These are phyloP conservation scores for Oophaga pumilio DNA, from an alignment of 2,113 vertebrate genomes.

Conservation along the genomic window DNA sequence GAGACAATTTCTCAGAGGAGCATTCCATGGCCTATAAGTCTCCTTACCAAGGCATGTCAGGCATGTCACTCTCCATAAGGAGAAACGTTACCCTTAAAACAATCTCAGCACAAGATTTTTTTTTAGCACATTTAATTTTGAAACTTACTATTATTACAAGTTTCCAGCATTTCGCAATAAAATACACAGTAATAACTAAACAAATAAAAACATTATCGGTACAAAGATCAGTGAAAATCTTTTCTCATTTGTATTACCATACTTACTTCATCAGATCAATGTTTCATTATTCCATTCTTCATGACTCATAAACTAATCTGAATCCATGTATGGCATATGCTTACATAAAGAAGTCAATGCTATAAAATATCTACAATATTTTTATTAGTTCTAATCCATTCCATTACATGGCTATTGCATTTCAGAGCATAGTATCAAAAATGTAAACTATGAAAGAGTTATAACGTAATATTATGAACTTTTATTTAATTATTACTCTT, in stretches of 20 bases:
- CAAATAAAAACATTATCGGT: too few species aligned
- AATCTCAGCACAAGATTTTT: too few species aligned
- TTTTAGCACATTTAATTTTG: too few species aligned
- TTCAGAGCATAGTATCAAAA: background rate
- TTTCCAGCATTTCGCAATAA: too few species aligned
- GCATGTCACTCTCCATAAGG: too few species aligned
- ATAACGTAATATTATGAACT: background rate
- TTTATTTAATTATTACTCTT: constrained; percentile 17
- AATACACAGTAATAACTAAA: too few species aligned
- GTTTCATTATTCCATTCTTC: background rate
- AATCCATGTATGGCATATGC: background rate
- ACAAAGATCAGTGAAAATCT: background rate
- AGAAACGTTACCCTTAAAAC: too few species aligned
- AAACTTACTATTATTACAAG: too few species aligned
- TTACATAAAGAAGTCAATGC: constrained; percentile 9
- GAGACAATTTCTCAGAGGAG: too few species aligned
- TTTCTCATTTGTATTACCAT: background rate
- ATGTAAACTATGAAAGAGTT: background rate
- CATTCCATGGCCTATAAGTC: too few species aligned
- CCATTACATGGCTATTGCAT: background rate
- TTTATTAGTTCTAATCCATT: background rate
- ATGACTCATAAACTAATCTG: background rate
- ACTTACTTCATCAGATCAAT: background rate
- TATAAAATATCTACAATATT: background rate
- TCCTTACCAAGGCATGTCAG: too few species aligned